Evolutionary conservation across 1,140 invertebrate genomes (phyloP).

Genomic region (Aricia agestis): DNA sequence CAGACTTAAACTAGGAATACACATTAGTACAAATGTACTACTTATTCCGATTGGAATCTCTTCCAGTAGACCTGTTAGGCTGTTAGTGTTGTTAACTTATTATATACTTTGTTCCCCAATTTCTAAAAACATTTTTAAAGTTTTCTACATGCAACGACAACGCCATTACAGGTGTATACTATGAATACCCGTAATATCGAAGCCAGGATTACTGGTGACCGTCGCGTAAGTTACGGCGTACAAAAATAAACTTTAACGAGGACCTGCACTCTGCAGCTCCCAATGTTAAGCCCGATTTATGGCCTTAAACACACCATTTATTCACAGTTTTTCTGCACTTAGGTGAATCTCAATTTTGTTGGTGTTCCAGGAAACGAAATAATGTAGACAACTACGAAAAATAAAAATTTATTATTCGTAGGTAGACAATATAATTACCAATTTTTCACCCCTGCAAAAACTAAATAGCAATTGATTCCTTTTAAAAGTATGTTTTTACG

Average conservation of each 20-base stretch:
- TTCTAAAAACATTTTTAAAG: no score
- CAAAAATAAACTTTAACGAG: slow-evolving; percentile 73
- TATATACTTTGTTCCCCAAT: no score
- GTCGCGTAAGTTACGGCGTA: slow-evolving; percentile 64
- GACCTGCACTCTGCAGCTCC: slow-evolving; percentile 56
- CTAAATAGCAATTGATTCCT: background rate
- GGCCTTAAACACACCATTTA: slow-evolving; percentile 53
- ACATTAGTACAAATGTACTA: no score
- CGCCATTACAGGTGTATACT: background rate
- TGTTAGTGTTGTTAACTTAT: no score
- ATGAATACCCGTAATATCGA: slow-evolving; percentile 44
- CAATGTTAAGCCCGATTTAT: slow-evolving; percentile 68
- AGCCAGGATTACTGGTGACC: slow-evolving; percentile 55
- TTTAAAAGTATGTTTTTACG: background rate
- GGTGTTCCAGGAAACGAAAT: no score
- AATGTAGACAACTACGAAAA: no score
- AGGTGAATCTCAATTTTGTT: background rate
- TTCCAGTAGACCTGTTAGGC: no score
- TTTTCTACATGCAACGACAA: no score
- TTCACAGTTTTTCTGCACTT: slow-evolving; percentile 44
- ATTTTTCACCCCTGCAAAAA: background rate
- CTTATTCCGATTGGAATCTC: no score
- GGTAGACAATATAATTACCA: no score
- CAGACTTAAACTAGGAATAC: no score
- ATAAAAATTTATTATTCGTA: no score